Conservation (phyloP, 2,797 vertebrate species). For the Galago senegalensis region DNA sequence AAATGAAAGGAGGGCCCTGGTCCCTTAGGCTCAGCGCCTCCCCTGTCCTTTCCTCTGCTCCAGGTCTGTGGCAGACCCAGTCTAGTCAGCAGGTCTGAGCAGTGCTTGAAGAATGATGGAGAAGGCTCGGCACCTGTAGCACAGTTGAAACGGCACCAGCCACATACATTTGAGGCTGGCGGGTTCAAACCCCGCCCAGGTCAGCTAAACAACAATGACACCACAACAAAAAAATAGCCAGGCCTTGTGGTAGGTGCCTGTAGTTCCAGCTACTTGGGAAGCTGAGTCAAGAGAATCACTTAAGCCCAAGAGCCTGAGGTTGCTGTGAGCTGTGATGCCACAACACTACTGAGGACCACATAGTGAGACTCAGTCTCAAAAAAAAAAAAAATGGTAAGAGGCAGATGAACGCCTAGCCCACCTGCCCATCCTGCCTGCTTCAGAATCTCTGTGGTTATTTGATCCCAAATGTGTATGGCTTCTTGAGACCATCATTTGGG, state of each 20-base stretch:
- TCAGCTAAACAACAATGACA: no score
- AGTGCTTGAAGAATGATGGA: background rate
- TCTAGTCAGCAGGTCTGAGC: background rate
- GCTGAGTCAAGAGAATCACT: no score
- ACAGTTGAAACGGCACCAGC: no score
- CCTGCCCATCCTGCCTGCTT: background rate
- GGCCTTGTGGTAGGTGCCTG: no score
- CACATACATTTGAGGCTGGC: no score
- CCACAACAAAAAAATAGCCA: no score
- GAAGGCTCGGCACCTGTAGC: background rate
- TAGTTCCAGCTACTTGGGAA: no score
- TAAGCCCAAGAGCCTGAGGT: no score
- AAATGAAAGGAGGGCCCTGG: conserved; percentile 55
- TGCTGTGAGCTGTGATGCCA: no score
- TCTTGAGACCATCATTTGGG: background rate
- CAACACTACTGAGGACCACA: no score
- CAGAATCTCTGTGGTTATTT: conserved; percentile 31
- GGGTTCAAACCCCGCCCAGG: no score
- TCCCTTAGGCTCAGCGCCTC: background rate
- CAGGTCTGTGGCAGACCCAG: background rate
- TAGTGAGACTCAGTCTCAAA: no score
- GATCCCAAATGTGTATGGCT: conserved; percentile 10
- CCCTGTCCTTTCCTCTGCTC: conserved; percentile 56
- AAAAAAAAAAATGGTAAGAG: background rate
- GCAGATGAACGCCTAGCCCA: background rate